Percentiles rank a stretch among this genome's conserved stretches.
Conservation (phyloP, 2,797 vertebrate species). For the Chrysocyon brachyurus region DNA sequence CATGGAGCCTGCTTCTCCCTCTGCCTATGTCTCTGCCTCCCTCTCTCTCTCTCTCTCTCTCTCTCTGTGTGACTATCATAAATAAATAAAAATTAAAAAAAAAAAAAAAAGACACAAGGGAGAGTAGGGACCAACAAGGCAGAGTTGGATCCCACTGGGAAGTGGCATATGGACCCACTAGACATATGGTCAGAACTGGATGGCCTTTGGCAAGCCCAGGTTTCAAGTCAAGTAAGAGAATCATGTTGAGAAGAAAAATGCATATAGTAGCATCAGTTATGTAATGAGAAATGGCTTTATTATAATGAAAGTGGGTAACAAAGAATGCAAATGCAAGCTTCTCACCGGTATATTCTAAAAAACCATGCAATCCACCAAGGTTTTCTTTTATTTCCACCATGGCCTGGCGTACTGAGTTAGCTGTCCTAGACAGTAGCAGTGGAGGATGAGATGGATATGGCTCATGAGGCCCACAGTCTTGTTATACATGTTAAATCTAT, state of each 20-base stretch:
- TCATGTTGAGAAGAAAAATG: not conserved
- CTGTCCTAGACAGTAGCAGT: not conserved
- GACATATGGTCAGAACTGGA: not conserved
- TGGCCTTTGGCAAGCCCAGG: not conserved
- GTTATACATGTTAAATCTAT: not conserved
- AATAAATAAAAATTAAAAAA: too few species aligned
- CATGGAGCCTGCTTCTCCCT: too few species aligned
- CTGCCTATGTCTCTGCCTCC: too few species aligned
- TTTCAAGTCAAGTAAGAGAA: not conserved
- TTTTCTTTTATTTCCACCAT: not conserved
- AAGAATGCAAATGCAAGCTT: not conserved
- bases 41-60: too few species aligned
- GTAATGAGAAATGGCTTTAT: not conserved
- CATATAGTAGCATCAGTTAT: not conserved
- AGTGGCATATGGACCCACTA: not conserved
- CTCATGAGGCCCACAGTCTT: not conserved
- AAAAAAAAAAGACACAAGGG: not conserved
- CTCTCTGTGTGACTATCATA: too few species aligned
- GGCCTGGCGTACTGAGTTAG: not conserved
- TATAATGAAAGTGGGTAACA: not conserved
- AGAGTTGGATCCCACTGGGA: not conserved
- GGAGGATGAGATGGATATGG: not conserved
- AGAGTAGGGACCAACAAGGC: not conserved
- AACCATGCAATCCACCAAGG: fast-evolving
- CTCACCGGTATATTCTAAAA: not conserved